Base-by-base conservation (phyloP, 2,797 vertebrate genomes). In the Hippocampus kuda region DNA sequence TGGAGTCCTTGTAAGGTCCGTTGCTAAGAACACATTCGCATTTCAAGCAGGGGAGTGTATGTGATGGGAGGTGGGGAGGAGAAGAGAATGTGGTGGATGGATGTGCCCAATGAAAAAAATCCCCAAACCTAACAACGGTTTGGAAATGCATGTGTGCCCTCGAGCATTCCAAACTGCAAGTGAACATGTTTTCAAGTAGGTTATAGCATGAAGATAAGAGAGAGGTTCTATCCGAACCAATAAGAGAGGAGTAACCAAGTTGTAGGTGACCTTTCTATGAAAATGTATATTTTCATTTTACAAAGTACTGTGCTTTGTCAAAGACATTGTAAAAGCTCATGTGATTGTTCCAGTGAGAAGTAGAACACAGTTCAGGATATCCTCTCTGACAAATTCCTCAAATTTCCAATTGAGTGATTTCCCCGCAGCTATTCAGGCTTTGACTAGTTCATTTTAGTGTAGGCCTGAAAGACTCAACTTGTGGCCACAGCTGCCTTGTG, bases 1-100 rank as follows among this genome's bases (percentile, higher is more conserved):
- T 77, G 2, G 49, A 82, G 83, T 75, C 87, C 83, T 80, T 88
- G 78, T 87, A 88, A 76, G 85, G 87, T 73, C 72, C 51, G 83
- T 81, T 84, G 82, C 82, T 84, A 77, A 76, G 83, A 81, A 75
- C 76, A 15, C 68, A 61, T 74, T 61, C 38, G 63, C 48, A 1
- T 68, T 73, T 81, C 66, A 70, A 60, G 71, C 69, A 69, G 72
- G 65, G 41, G 65, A 20, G 27, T 60, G 30, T 60, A 30, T 60
- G 59, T 10, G 59, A 18, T 60, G 16, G 59, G 12, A 2, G 56
- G 59, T 10, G 66, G 51, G 54, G 64, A 6, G 67, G 53, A 56
- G 64, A 66, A 66, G 63, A 71, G 73, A 71, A 64, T 76, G 70
- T 54, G 18, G 63, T 72, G 30, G 41, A 63, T 71, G 67, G 46